These are phyloP conservation scores for Echinarachnius parma DNA, from an alignment of 53 echinoderm and acorn worm species.

Conservation along the genomic window DNA sequence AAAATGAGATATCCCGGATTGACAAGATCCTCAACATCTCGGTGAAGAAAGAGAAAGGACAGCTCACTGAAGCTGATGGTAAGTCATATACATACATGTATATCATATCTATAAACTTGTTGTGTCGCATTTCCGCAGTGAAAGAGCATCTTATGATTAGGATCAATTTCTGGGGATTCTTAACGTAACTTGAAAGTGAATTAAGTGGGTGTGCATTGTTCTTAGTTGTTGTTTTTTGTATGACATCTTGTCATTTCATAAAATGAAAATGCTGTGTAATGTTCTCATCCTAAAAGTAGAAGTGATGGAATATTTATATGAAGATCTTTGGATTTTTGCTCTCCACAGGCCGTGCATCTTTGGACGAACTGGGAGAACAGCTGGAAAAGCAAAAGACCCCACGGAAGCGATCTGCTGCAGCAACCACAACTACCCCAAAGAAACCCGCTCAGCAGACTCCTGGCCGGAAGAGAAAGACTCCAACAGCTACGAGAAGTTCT, in stretches of 20 bases:
- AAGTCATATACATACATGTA: slow-evolving; percentile 11
- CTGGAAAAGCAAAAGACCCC: background rate
- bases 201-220: too few relatives aligned
- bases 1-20: slow-evolving; percentile 67
- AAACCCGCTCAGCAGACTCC: slow-evolving; percentile 23
- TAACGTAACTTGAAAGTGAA: too few relatives aligned
- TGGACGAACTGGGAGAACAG: slow-evolving; percentile 19
- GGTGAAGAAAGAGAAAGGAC: slow-evolving; percentile 90
- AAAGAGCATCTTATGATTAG: too few relatives aligned
- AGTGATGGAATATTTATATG: too few relatives aligned
- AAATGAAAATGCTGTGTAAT: too few relatives aligned
- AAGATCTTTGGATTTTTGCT: too few relatives aligned
- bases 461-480: slow-evolving; percentile 17
- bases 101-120: too few relatives aligned
- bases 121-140: too few relatives aligned
- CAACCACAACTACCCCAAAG: slow-evolving; percentile 7
- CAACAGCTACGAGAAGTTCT: slow-evolving; percentile 1
- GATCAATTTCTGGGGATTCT: too few relatives aligned
- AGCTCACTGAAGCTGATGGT: slow-evolving; percentile 68
- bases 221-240: too few relatives aligned
- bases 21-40: slow-evolving; percentile 82
- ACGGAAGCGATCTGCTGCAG: background rate
- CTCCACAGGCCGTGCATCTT: slow-evolving; percentile 23
- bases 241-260: too few relatives aligned
- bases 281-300: too few relatives aligned